phyloP scores from a whole-genome alignment of 2,888 invertebrate genomes.

The Rhopalosiphum nymphaeae region DNA sequence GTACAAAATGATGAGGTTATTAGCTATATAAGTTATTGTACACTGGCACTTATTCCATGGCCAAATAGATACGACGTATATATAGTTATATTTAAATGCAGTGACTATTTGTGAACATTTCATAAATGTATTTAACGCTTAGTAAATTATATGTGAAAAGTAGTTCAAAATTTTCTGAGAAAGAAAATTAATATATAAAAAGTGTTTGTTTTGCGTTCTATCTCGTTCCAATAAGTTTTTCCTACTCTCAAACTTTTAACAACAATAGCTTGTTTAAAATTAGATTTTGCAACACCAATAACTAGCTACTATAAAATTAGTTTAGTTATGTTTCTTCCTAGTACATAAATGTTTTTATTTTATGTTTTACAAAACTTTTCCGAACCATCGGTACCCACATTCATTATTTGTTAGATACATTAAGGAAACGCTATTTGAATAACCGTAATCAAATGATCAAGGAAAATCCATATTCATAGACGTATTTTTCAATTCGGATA shows the following conservation, averaged over 20 bases:
- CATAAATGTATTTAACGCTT: not conserved
- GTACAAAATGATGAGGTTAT: not conserved
- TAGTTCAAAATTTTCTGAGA: not conserved
- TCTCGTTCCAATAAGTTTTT: not conserved
- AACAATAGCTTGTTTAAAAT: conserved; percentile 2
- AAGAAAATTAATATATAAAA: not conserved
- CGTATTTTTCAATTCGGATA: not conserved
- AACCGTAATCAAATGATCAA: not conserved
- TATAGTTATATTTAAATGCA: not conserved
- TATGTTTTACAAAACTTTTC: not conserved
- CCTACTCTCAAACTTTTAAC: not conserved
- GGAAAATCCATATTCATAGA: not conserved
- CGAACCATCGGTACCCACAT: not conserved
- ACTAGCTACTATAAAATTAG: not conserved
- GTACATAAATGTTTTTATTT: not conserved
- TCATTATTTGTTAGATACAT: not conserved
- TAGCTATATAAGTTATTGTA: not conserved
- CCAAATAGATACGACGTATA: not conserved
- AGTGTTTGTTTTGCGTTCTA: not conserved
- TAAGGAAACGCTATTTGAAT: not conserved
- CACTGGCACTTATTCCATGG: not conserved
- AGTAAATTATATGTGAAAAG: not conserved
- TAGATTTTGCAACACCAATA: not conserved
- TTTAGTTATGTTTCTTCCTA: not conserved
- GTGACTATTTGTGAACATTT: not conserved